These are phyloP conservation scores for Sycophaga agraensis DNA, from an alignment of 1,140 invertebrate genomes.

Conservation along the genomic window DNA sequence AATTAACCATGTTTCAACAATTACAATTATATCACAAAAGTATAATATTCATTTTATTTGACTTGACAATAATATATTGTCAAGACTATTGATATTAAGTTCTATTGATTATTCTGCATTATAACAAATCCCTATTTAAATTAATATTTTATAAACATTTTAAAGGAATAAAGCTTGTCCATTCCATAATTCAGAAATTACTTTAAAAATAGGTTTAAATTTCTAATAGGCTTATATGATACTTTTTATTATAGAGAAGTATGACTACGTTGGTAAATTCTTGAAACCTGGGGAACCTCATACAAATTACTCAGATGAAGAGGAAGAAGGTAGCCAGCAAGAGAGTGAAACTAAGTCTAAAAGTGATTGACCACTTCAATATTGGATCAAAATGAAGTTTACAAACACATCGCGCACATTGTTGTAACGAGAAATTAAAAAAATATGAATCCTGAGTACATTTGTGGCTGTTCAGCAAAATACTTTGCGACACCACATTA, in stretches of 20 bases:
- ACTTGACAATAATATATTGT: no score
- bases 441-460: slow-evolving; percentile 38
- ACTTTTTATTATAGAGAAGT: slow-evolving; percentile 82
- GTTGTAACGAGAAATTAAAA: slow-evolving; percentile 39
- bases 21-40: no score
- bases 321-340: slow-evolving; percentile 67
- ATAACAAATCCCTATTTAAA: no score
- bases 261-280: slow-evolving; percentile 88
- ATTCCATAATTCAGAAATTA: neutral
- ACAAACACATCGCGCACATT: slow-evolving; percentile 42
- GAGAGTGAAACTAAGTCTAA: slow-evolving; percentile 49
- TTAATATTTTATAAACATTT: no score
- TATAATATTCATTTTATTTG: no score
- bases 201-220: neutral
- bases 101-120: no score
- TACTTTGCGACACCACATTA: slow-evolving; percentile 38
- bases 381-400: slow-evolving; percentile 34
- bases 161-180: no score
- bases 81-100: no score
- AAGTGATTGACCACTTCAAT: slow-evolving; percentile 49
- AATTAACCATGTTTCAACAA: no score
- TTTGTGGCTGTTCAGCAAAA: slow-evolving; percentile 34
- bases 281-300: slow-evolving; percentile 90
- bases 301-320: slow-evolving; percentile 90
- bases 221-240: no score